Evolutionary conservation across 2,888 invertebrate genomes (phyloP).

Genomic region (Ptychoptera albimana): DNA sequence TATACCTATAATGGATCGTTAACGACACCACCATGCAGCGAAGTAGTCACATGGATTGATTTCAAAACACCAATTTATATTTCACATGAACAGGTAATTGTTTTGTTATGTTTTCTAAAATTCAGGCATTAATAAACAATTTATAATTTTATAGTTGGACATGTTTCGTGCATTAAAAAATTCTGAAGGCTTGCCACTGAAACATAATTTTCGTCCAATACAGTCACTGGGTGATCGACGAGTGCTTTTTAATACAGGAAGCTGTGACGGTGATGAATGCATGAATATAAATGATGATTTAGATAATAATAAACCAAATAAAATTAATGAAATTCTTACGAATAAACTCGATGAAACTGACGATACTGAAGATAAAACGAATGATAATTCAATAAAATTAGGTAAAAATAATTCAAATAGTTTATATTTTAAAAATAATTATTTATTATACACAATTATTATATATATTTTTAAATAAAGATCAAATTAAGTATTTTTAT

Average conservation of each 20-base stretch:
- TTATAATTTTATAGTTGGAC: conserved; percentile 41
- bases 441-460: too few relatives aligned
- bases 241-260: conserved; percentile 22
- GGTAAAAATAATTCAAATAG: too few relatives aligned
- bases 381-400: too few relatives aligned
- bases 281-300: not conserved
- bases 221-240: conserved; percentile 59
- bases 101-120: not conserved
- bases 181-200: conserved; percentile 43
- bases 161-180: conserved; percentile 52
- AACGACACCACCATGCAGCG: conserved; percentile 74
- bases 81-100: conserved; percentile 46
- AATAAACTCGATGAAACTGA: not conserved
- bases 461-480: too few relatives aligned
- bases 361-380: too few relatives aligned
- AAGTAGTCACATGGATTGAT: conserved; percentile 77
- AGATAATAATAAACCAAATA: not conserved
- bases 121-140: not conserved
- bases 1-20: conserved; percentile 75
- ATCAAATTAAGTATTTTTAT: too few relatives aligned
- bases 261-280: not conserved
- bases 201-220: conserved; percentile 68
- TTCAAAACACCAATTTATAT: conserved; percentile 54
- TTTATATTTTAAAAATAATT: too few relatives aligned
- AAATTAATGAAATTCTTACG: not conserved